These are phyloP conservation scores for Drosophila serrata DNA, from an alignment of 1,140 invertebrate genomes.

Conservation along the genomic window DNA sequence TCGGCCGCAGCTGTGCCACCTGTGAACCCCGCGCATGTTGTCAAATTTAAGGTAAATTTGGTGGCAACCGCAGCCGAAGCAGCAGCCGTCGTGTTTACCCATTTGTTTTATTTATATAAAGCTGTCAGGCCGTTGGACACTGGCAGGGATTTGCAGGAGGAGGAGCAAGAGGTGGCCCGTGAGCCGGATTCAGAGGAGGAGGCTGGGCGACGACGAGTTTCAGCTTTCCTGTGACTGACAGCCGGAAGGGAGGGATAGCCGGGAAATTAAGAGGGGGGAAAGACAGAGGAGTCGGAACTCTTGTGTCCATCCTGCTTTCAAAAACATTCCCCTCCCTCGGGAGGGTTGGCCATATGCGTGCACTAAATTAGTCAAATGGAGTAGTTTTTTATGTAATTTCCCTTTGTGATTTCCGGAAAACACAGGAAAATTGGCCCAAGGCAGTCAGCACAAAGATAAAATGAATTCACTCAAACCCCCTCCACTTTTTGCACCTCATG, in stretches of 20 bases:
- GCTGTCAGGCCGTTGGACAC: constrained; percentile 60
- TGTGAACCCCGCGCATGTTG: constrained; percentile 64
- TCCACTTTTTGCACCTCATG: constrained; percentile 13
- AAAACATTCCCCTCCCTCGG: constrained; percentile 12
- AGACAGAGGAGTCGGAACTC: background rate
- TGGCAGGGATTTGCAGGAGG: too few species aligned
- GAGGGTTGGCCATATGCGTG: constrained; percentile 40
- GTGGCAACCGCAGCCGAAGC: constrained; percentile 64
- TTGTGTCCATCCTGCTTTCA: constrained; percentile 8
- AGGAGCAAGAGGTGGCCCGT: background rate
- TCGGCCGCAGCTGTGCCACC: constrained; percentile 65
- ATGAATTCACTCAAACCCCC: constrained; percentile 17
- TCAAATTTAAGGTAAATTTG: constrained; percentile 82
- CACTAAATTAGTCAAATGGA: constrained; percentile 57
- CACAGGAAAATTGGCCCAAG: constrained; percentile 21
- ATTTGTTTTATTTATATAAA: constrained; percentile 80
- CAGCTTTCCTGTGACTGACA: constrained; percentile 42
- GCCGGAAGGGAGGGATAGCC: constrained; percentile 3
- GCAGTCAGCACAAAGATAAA: constrained; percentile 22
- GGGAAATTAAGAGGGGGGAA: constrained; percentile 11
- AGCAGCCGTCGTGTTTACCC: constrained; percentile 44
- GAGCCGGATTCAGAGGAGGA: background rate
- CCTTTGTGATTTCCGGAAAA: constrained; percentile 47
- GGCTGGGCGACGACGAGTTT: constrained; percentile 26
- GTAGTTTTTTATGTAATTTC: constrained; percentile 66